Evolutionary conservation across 2,113 vertebrate genomes (phyloP), one percentile per base, ranked within the genome.

Genomic region (Dunckerocampus dactyliophorus): DNA sequence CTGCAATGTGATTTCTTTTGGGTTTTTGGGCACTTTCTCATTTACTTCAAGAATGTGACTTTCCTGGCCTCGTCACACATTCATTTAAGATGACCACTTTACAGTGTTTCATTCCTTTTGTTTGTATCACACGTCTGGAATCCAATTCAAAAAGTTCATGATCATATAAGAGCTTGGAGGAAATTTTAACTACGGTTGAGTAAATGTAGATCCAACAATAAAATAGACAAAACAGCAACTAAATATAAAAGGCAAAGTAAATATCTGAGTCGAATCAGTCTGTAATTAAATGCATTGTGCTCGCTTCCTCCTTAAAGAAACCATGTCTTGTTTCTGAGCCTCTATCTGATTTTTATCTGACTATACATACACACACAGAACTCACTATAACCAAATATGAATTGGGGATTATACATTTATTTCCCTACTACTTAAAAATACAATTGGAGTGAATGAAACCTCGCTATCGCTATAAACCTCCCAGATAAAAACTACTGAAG

Each of bases 261-360:
- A 62, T 20, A 4, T n/a, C 62, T 42, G 47, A 19, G 19, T 22
- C 62, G 12, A 81, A 72, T 34, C 76, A 71, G 62, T 42, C 63
- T 64, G 70, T 67, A 83, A 82, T 86, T 76, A 85, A 61, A 63
- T 47, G 75, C 59, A 80, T 83, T 88, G 82, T 86, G 71, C 64
- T 80, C 37, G 63, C 69, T 83, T 81, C 78, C 78, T 80, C 74
- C 61, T 58, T 8, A 64, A 43, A 78, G 63, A 69, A 74, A 75
- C 49, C 24, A 46, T 74, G 67, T 77, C 71, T 61, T 50, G 65
- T 5, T 72, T 66, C 43, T 67, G 62, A 62, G 55, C 47, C 69
- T 45, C 52, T 62, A 78, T 80, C 75, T 62, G 80, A 76, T 77
- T 57, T 54, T 43, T 79, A 81, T 82, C 82, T 71, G 60, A 74